phyloP scores from a whole-genome alignment of 2,888 invertebrate species.

The Smittia aterrima region DNA sequence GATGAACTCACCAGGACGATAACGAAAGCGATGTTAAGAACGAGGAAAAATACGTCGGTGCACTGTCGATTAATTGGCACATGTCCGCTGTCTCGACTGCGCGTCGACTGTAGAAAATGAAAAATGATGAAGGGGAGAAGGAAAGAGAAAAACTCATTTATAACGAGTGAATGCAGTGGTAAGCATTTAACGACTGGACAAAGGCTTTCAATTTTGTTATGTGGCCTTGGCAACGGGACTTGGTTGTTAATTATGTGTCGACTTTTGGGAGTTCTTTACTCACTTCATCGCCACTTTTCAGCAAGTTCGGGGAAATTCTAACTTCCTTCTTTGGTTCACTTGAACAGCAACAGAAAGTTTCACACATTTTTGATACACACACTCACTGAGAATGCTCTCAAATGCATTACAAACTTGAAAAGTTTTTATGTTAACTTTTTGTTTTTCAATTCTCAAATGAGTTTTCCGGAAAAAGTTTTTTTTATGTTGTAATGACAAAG shows the following conservation, averaged over 20 bases:
- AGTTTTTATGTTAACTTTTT: too few relatives aligned
- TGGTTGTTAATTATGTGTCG: background rate
- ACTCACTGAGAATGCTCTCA: too few relatives aligned
- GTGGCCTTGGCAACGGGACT: conserved; percentile 30
- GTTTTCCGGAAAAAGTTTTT: too few relatives aligned
- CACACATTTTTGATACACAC: background rate
- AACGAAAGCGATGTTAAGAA: conserved; percentile 57
- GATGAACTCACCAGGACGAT: conserved; percentile 56
- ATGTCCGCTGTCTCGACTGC: background rate
- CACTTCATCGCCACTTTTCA: background rate
- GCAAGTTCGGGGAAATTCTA: conserved; percentile 4
- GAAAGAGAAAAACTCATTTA: background rate
- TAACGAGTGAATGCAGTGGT: too few relatives aligned
- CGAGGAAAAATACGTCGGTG: conserved; percentile 58
- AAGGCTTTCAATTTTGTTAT: background rate
- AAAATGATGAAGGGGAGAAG: background rate
- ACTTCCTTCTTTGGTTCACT: background rate
- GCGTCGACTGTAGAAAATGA: conserved; percentile 3
- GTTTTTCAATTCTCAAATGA: too few relatives aligned
- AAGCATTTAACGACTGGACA: background rate
- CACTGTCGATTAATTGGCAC: conserved; percentile 44
- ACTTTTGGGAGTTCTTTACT: conserved; percentile 1
- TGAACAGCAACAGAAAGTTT: background rate
- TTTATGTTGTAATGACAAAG: too few relatives aligned
- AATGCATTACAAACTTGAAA: too few relatives aligned